Conservation (phyloP, 2,113 vertebrate species). For the Pluvianellus socialis region DNA sequence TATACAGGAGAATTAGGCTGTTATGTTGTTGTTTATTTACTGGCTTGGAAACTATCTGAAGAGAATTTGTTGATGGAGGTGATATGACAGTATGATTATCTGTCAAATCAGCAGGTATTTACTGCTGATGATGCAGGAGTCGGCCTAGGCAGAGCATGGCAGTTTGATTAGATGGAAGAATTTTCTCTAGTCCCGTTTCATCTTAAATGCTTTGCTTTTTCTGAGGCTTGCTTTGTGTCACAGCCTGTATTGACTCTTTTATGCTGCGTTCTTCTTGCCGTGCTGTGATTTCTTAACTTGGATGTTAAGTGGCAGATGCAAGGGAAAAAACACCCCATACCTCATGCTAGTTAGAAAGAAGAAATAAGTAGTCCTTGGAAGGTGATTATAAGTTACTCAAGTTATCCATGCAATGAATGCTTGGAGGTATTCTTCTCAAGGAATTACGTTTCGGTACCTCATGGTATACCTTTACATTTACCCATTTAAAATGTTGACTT, state of each 20-base stretch:
- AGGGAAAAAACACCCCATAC: neutral
- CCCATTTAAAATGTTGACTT: neutral
- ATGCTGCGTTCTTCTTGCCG: accelerated
- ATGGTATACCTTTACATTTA: neutral
- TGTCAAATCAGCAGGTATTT: constrained; percentile 33
- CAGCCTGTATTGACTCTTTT: neutral
- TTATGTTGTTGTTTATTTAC: constrained; percentile 42
- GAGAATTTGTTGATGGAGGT: neutral
- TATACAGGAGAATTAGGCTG: neutral
- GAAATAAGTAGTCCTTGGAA: neutral
- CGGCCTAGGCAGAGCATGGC: neutral
- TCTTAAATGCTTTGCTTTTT: neutral
- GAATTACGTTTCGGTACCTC: neutral
- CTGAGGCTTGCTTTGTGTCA: neutral
- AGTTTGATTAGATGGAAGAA: neutral
- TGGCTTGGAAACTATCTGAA: neutral
- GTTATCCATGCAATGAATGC: neutral
- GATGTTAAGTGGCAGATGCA: neutral
- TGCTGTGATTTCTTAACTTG: neutral
- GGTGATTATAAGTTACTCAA: neutral
- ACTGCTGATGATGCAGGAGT: constrained; percentile 30
- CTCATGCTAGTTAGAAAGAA: neutral
- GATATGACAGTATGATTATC: neutral
- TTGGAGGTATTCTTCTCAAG: neutral
- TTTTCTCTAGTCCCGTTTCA: neutral